These are phyloP conservation scores for Ormyrus nitidulus DNA, from an alignment of 2,888 invertebrate genomes.

Conservation along the genomic window DNA sequence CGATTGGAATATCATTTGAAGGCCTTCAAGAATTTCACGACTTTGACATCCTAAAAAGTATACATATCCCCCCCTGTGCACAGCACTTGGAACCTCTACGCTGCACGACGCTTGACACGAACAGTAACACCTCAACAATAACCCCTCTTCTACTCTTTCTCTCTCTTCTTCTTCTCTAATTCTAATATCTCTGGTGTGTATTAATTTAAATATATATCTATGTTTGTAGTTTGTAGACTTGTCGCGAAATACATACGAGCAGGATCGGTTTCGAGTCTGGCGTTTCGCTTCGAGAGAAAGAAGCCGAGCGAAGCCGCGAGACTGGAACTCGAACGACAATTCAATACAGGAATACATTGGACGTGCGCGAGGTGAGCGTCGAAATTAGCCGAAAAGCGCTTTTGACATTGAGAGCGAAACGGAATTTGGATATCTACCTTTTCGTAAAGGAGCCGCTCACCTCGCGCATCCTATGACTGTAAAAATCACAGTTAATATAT, in stretches of 20 bases:
- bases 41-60: no score
- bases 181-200: slow-evolving; percentile 27
- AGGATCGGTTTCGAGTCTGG: slow-evolving; percentile 9
- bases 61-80: neutral
- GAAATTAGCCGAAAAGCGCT: neutral
- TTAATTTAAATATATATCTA: slow-evolving; percentile 29
- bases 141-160: neutral
- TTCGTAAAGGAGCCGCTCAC: neutral
- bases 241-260: neutral
- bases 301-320: neutral
- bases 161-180: slow-evolving; percentile 3
- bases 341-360: no score
- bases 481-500: slow-evolving; percentile 4
- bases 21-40: no score
- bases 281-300: neutral
- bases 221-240: neutral
- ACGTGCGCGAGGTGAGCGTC: slow-evolving; percentile 2
- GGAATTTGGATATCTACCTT: neutral
- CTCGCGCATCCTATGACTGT: neutral
- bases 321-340: no score
- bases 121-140: neutral
- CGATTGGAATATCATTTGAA: no score
- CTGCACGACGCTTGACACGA: slow-evolving; percentile 4
- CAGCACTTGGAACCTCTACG: neutral
- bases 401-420: no score